Conservation (phyloP, 1,140 invertebrate genomes). For the Bombus breviceps region DNA sequence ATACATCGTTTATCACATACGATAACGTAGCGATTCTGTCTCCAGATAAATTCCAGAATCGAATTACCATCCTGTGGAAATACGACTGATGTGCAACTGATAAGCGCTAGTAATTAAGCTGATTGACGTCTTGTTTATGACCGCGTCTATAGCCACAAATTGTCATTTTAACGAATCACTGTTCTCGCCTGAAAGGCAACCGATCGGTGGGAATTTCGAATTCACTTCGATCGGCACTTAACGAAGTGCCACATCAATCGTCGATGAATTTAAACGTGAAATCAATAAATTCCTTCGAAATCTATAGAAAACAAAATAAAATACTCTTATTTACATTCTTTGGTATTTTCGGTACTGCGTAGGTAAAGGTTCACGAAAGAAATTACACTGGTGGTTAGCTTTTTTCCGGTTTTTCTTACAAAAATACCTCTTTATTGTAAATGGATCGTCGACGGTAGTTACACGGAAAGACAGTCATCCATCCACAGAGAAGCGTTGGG, state of each 20-base stretch:
- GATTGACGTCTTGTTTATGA: conserved; percentile 46
- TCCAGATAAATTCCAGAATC: background rate
- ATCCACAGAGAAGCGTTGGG: conserved; percentile 55
- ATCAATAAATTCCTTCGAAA: background rate
- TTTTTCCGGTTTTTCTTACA: conserved; percentile 66
- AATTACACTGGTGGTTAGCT: no score
- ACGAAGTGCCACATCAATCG: background rate
- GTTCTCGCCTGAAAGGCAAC: background rate
- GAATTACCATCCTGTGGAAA: conserved; percentile 30
- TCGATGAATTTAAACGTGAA: background rate
- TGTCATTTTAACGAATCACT: conserved; percentile 32
- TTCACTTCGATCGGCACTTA: background rate
- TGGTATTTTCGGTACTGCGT: background rate
- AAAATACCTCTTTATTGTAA: conserved; percentile 81
- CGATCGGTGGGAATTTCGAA: background rate
- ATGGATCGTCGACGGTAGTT: conserved; percentile 65
- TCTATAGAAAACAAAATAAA: background rate
- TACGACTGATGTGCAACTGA: conserved; percentile 27
- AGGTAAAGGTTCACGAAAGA: background rate
- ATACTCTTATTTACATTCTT: background rate
- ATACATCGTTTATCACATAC: background rate
- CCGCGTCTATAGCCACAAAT: background rate
- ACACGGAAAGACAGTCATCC: conserved; percentile 63
- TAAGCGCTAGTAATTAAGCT: conserved; percentile 51
- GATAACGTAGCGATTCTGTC: background rate